Conservation (phyloP, 2,797 vertebrate species). For the Trachops cirrhosus region DNA sequence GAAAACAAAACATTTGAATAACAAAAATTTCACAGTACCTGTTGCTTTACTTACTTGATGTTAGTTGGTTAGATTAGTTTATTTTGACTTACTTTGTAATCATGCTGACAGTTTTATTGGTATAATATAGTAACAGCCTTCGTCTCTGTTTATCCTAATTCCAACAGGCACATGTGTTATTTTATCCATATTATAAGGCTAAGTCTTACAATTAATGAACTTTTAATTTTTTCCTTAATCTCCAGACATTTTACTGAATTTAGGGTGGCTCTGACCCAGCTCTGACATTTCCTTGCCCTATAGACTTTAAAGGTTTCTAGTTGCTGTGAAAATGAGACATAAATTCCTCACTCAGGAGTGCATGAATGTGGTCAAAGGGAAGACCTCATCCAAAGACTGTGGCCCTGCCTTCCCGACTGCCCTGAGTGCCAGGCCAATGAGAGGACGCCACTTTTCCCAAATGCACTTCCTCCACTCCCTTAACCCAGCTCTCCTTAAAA, state of each 20-base stretch:
- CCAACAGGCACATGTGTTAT: not conserved
- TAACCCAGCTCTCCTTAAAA: not conserved
- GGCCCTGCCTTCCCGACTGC: not conserved
- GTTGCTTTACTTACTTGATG: not conserved
- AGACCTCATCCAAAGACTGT: not conserved
- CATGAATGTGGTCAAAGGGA: not conserved
- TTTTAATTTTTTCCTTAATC: constrained; percentile 31
- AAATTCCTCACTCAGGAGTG: not conserved
- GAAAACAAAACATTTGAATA: not conserved
- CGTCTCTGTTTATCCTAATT: constrained; percentile 6
- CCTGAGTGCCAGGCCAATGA: not conserved
- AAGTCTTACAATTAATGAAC: not conserved
- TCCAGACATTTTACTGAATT: not conserved
- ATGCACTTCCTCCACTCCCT: not conserved
- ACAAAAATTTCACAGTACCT: not conserved
- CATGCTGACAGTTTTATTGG: not conserved
- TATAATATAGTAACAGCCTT: not conserved
- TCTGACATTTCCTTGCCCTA: not conserved
- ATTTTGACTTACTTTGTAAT: not conserved
- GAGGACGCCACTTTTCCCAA: not conserved
- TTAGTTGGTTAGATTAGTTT: constrained; percentile 1
- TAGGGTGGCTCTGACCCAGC: not conserved
- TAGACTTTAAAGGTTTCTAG: not conserved
- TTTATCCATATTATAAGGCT: not conserved
- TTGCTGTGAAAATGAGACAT: not conserved